Base-by-base conservation (phyloP, 2,797 vertebrate genomes). In the Bothrops alternatus region DNA sequence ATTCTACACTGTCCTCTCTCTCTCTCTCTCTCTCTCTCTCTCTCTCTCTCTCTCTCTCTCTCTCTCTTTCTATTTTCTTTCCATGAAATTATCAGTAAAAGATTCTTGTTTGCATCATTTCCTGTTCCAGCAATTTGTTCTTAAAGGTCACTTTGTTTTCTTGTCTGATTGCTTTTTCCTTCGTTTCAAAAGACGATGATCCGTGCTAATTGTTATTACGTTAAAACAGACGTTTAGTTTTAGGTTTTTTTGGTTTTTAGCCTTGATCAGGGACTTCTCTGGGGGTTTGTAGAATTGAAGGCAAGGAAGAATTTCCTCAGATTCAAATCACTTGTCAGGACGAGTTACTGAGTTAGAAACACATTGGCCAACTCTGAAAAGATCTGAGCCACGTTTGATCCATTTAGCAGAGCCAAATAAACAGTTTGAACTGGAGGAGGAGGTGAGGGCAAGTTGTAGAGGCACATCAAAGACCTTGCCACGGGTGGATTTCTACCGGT, bases 181-280 rank as follows among this genome's bases (percentile, higher is more conserved):
- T n/a, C 12, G n/a, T 14, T n/a, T 69, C 61, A 63, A 63, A 63
- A 1, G 26, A 28, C 12, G 26, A 28, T 28, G 1, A 63, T 28
- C 10, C 61, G 4, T 63, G 61, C 61, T 63, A 28, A 63, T 28
- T 61, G 28, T 47, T 90, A 69, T 86, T 73, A 91, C 73, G 78
- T 12, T 56, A 0, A 1, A n/a, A 97, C 95, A 95, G 94, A 25
- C 28, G 53, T 90, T 90, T 28, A 96, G 96, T 94, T 60, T 1
- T 8, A 1, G 55, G 32, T 32, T 32, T 55, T 20, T 4, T 26
- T 26, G 50, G 50, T 2, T 2, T 69, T 6, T 69, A 16, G 14
- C 13, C 4, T 69, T 69, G 63, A 69, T 69, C n/a, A 18, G 65
- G n/a, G 14, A 69, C 14, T 32, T 58, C 1, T 58, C 57, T 58